These are phyloP conservation scores for Cantharis lateralis DNA, from an alignment of 2,888 invertebrate genomes.

Conservation along the genomic window DNA sequence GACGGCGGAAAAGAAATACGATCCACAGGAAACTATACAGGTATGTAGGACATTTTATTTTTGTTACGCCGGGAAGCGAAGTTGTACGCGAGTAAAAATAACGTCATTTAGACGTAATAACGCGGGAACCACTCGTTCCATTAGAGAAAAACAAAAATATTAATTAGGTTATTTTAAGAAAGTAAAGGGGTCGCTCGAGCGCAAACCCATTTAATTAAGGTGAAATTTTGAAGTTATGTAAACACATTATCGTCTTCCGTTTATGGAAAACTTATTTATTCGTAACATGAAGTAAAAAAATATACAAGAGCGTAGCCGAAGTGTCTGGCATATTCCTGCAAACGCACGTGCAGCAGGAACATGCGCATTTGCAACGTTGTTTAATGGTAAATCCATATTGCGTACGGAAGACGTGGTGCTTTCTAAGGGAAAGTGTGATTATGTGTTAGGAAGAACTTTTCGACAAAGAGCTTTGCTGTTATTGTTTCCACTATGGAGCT, in stretches of 20 bases:
- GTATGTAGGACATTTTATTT: conserved; percentile 34
- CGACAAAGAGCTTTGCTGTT: conserved; percentile 12
- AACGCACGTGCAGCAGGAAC: conserved; percentile 45
- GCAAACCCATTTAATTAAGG: neutral
- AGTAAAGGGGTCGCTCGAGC: neutral
- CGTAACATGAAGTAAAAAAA: neutral
- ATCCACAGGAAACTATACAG: conserved; percentile 49
- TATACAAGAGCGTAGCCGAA: conserved; percentile 20
- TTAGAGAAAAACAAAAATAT: neutral
- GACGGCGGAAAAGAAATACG: conserved; percentile 44
- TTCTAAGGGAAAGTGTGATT: conserved; percentile 9
- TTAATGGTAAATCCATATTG: conserved; percentile 53
- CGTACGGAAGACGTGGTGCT: conserved; percentile 17
- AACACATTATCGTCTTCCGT: neutral
- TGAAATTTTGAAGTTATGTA: neutral
- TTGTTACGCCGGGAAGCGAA: neutral
- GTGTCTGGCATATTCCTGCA: conserved; percentile 32
- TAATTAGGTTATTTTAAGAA: neutral
- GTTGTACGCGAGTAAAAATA: neutral
- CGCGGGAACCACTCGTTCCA: neutral
- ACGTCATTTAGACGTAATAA: neutral
- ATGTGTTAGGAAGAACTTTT: conserved; percentile 7
- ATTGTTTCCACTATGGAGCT: conserved; percentile 7
- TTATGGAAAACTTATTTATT: neutral
- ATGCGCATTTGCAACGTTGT: conserved; percentile 41